These are phyloP conservation scores for Hyperoplus immaculatus DNA, from an alignment of 2,797 vertebrate genomes.

Conservation along the genomic window DNA sequence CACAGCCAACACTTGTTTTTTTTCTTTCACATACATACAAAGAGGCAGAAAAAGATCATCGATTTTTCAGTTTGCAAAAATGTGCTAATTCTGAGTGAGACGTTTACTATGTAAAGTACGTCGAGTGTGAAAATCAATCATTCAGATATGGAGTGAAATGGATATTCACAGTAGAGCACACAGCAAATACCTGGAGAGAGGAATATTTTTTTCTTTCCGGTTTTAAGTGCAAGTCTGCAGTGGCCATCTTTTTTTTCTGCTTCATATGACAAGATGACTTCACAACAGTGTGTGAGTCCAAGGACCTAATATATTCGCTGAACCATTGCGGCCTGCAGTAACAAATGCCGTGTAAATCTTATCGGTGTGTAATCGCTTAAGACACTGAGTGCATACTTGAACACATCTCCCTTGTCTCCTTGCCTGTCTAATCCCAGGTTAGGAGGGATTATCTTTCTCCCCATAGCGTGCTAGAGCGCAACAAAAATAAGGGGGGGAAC, in stretches of 20 bases:
- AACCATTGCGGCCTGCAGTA: constrained; percentile 40
- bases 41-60: constrained; percentile 41
- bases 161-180: constrained; percentile 20
- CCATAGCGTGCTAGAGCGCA: constrained; percentile 51
- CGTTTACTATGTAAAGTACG: constrained; percentile 38
- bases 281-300: constrained; percentile 41
- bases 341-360: constrained; percentile 42
- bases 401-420: constrained; percentile 45
- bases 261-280: constrained; percentile 53
- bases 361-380: constrained; percentile 63
- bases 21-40: constrained; percentile 33
- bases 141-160: constrained; percentile 46
- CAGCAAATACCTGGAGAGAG: constrained; percentile 30
- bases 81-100: constrained; percentile 30
- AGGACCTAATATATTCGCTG: constrained; percentile 40
- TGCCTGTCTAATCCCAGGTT: constrained; percentile 69
- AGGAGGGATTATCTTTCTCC: constrained; percentile 70
- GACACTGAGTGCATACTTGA: constrained; percentile 66
- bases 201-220: constrained; percentile 24
- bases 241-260: constrained; percentile 52
- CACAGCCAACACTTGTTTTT: constrained; percentile 20
- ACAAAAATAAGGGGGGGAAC: constrained; percentile 49
- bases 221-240: constrained; percentile 28
- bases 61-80: constrained; percentile 39
- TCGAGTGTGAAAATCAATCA: constrained; percentile 37